Percentiles rank a stretch among this genome's conserved stretches.
Evolutionary conservation across 2,888 invertebrate species (phyloP).

Genomic region (Cheilosia variabilis): DNA sequence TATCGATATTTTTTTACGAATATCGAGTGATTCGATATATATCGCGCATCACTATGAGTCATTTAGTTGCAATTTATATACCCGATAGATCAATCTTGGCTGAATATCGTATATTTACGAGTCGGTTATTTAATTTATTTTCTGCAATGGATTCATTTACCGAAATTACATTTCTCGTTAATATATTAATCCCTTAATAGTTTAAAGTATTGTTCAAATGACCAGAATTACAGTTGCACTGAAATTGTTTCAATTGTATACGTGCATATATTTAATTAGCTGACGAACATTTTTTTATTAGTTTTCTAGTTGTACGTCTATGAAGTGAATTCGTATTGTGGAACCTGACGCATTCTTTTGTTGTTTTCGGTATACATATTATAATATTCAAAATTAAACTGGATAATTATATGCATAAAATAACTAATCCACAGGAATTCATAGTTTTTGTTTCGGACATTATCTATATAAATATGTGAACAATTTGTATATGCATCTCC

Average conservation of each 20-base stretch:
- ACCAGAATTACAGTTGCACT: constrained; percentile 45
- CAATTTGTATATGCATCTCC: constrained; percentile 16
- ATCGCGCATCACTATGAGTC: neutral
- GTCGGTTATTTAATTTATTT: constrained; percentile 39
- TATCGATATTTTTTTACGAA: too few relatives aligned
- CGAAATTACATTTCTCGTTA: constrained; percentile 13
- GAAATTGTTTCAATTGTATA: constrained; percentile 56
- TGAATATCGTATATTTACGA: constrained; percentile 53
- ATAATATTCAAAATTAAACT: constrained; percentile 47
- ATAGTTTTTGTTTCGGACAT: neutral
- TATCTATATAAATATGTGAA: constrained; percentile 32
- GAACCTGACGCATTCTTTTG: constrained; percentile 55
- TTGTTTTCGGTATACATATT: constrained; percentile 25
- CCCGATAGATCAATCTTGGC: constrained; percentile 47
- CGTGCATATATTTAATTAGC: constrained; percentile 47
- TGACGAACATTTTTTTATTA: constrained; percentile 53
- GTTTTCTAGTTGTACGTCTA: constrained; percentile 37
- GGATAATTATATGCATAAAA: constrained; percentile 67
- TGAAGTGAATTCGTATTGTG: constrained; percentile 57
- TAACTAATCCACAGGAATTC: constrained; percentile 29
- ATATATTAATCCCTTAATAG: constrained; percentile 8
- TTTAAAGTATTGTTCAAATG: constrained; percentile 16
- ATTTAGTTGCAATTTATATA: constrained; percentile 66
- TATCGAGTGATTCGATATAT: too few relatives aligned
- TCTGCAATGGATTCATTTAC: constrained; percentile 8